Base-by-base conservation (phyloP, 2,888 invertebrate species). In the Pandemis heparana region DNA sequence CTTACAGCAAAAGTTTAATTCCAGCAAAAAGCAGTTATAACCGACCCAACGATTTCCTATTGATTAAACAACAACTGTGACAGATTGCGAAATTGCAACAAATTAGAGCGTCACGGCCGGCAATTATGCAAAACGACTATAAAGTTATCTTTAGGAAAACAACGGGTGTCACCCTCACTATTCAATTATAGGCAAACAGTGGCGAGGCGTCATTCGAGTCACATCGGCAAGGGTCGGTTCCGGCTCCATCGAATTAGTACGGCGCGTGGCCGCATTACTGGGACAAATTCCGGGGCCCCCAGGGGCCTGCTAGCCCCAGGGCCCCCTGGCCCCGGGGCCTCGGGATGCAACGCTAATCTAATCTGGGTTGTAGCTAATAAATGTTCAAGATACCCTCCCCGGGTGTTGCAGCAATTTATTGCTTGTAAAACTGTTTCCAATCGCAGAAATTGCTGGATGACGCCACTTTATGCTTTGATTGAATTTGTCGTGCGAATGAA, bases 401-500 rank as follows among this genome's bases (percentile, higher is more conserved):
- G 86, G 88, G 86, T 88, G 88, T 87, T 87, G 89, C 87, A 89
- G 87, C 84, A 92, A 93, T 94, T 94, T 94, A 94, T 94, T 86
- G 94, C 94, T 93, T 93, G 93, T 92, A 94, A 94, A 94, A 94
- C 93, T 94, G 92, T 94, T 93, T 92, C 92, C 92, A 94, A 94
- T 94, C 91, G 93, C 82, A 87, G 89, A 87, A 89, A 92, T 90
- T 88, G 92, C 86, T 83, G 88, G 87, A 87, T 89, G 90, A 89
- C 87, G 86, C 85, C 83, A 80, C 83, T 86, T 89, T 86, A 86
- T 64, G 85, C 83, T 82, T 83, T 89, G 89, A 94, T 94, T 94
- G 91, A 93, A 93, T 92, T 92, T 92, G 87, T 87, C 89, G 87
- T 89, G 86, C 86, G 85, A 87, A 84, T 89, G 88, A 83, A 83